These are phyloP conservation scores for Drosophila sproati DNA, from an alignment of 1,140 invertebrate species.

Conservation along the genomic window DNA sequence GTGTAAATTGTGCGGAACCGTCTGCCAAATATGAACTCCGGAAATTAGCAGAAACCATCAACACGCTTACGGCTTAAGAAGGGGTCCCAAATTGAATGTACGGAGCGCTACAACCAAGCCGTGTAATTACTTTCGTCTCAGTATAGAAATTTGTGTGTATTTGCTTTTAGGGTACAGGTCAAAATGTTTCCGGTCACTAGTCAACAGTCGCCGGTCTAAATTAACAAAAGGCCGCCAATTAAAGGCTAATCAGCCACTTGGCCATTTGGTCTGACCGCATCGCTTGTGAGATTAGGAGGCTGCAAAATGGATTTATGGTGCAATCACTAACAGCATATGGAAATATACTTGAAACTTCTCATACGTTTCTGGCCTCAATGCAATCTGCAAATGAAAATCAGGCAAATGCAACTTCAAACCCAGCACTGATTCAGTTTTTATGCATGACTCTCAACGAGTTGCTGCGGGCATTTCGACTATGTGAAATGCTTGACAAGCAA, in stretches of 20 bases:
- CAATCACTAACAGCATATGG: slow-evolving; percentile 52
- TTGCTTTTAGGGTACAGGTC: slow-evolving; percentile 36
- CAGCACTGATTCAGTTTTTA: slow-evolving; percentile 54
- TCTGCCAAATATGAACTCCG: slow-evolving; percentile 79
- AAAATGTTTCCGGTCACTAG: slow-evolving; percentile 25
- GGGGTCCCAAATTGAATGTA: slow-evolving; percentile 70
- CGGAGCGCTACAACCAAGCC: slow-evolving; percentile 37
- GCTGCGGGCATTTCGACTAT: slow-evolving; percentile 4
- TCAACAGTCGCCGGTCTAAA: slow-evolving; percentile 61
- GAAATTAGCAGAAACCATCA: slow-evolving; percentile 74
- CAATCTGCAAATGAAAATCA: slow-evolving; percentile 46
- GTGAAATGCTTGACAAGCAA: neutral
- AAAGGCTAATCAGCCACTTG: slow-evolving; percentile 79
- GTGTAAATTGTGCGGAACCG: slow-evolving; percentile 68
- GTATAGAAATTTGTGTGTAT: slow-evolving; percentile 45
- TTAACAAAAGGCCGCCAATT: slow-evolving; percentile 78
- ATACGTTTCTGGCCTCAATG: slow-evolving; percentile 37
- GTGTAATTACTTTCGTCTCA: slow-evolving; percentile 70
- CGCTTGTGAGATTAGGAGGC: slow-evolving; percentile 8
- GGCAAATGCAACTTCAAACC: slow-evolving; percentile 34
- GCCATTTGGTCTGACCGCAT: slow-evolving; percentile 65
- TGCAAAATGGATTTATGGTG: slow-evolving; percentile 76
- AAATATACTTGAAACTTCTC: slow-evolving; percentile 66
- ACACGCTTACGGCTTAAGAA: slow-evolving; percentile 8
- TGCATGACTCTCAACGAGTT: neutral